These are phyloP conservation scores for Marmota monax DNA, from an alignment of 2,113 vertebrate genomes.

Conservation along the genomic window DNA sequence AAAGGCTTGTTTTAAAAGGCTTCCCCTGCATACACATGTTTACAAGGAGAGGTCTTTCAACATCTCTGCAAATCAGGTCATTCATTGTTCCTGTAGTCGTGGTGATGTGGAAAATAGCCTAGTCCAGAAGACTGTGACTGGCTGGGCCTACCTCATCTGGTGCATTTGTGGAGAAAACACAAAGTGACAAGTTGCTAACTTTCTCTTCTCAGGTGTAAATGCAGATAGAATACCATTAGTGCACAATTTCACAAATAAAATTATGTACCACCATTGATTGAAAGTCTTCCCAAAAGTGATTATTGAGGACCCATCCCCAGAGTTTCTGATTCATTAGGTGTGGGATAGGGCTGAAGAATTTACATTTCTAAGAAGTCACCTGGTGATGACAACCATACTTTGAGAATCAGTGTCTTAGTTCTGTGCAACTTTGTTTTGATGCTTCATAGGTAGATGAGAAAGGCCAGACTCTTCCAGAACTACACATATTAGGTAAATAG, in stretches of 20 bases:
- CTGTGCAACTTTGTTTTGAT: background rate
- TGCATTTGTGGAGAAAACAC: background rate
- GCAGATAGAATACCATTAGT: background rate
- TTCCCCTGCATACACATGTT: background rate
- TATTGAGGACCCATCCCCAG: fast-evolving
- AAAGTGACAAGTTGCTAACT: background rate
- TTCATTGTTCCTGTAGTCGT: background rate
- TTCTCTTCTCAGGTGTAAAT: background rate
- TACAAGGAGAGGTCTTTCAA: background rate
- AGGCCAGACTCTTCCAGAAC: background rate
- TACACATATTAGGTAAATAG: background rate
- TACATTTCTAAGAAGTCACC: background rate
- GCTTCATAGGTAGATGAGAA: background rate
- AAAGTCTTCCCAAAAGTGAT: background rate
- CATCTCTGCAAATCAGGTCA: background rate
- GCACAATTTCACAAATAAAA: background rate
- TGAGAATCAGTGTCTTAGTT: background rate
- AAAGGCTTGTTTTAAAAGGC: background rate
- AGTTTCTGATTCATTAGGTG: background rate
- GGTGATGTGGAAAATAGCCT: background rate
- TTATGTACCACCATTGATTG: background rate
- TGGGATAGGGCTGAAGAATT: background rate
- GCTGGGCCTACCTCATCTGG: background rate
- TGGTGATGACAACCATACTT: background rate
- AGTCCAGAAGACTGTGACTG: background rate